A percentile compares a stretch with the other conserved stretches of the same genome.
Conservation (phyloP, 2,888 invertebrate genomes). For the Sphaeridia pumilis region DNA sequence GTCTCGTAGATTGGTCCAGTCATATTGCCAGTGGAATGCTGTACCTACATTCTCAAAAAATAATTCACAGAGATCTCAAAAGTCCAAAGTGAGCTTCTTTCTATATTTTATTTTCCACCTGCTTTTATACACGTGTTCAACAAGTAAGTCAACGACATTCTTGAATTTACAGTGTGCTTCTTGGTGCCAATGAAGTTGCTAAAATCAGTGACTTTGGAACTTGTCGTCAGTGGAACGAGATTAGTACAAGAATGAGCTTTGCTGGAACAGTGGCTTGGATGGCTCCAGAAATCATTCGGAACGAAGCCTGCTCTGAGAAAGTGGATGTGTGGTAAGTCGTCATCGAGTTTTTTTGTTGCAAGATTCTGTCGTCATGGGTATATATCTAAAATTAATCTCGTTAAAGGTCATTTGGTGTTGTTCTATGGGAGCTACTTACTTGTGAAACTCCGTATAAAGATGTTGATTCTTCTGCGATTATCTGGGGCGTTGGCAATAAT, state of each 20-base stretch:
- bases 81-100: conserved; percentile 81
- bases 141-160: conserved; percentile 21
- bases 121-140: not conserved
- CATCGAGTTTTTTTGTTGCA: not conserved
- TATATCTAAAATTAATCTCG: not conserved
- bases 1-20: conserved; percentile 83
- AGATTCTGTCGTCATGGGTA: not conserved
- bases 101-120: too few relatives aligned
- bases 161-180: conserved; percentile 56
- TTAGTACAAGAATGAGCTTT: conserved; percentile 93
- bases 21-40: conserved; percentile 95
- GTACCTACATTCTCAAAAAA: conserved; percentile 88
- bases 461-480: conserved; percentile 90
- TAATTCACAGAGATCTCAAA: conserved; percentile 96
- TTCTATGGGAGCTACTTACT: conserved; percentile 93
- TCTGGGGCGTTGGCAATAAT: conserved; percentile 95
- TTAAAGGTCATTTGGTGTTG: conserved; percentile 80
- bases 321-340: conserved; percentile 80
- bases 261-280: conserved; percentile 99
- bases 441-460: conserved; percentile 87
- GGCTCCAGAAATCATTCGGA: conserved; percentile 97
- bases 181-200: conserved; percentile 64
- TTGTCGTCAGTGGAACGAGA: conserved; percentile 85
- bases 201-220: conserved; percentile 99
- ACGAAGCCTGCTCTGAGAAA: conserved; percentile 92